Evolutionary conservation across 1,140 invertebrate species (phyloP), one percentile per base, ranked within the genome.

Genomic region (Drosophila bifasciata): DNA sequence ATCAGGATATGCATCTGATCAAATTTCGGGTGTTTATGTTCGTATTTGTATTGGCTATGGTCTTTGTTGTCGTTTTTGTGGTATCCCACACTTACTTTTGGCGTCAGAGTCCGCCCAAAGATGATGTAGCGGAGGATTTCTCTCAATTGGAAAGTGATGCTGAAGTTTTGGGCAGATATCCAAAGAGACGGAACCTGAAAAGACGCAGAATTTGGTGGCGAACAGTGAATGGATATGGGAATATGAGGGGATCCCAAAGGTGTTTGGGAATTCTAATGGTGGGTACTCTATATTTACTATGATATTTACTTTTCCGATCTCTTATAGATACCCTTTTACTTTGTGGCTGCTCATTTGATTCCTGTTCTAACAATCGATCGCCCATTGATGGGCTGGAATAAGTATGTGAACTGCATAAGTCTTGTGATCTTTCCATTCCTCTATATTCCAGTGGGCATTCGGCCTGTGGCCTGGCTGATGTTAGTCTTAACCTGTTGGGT

Each of bases 391-490:
- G 69, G 68, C 9, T 72, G 57, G 57, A 23, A 40, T 11, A 72
- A 73, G 13, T 57, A 39, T 9, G 5, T 56, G 11, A 19, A 17
- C n/a, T 50, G 44, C 16, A 2, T 63, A 0, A 52, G 57, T 13
- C 40, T 79, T 0, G 0, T 75, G 0, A 0, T 41, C 1, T 41
- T 67, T 7, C 79, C 80, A 0, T 19, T 84, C 16, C 0, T 70
- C 0, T 41, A 23, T 8, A 32, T 83, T 2, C 41, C 21, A 0
- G 11, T 61, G 8, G 13, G 9, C 0, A 23, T 59, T 0, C 9
- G 4, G 0, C 13, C 25, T 0, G 5, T 3, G 0, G 0, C 11
- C 1, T 75, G 57, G 46, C 0, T 48, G 0, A 1, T 48, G 0
- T 0, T 70, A 1, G 1, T 48, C 1, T 0, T 44, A 3, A 6